Percentiles rank a stretch among this genome's conserved stretches.
These are phyloP conservation scores for Raphicerus campestris DNA, from an alignment of 2,113 vertebrate genomes.

Conservation along the genomic window DNA sequence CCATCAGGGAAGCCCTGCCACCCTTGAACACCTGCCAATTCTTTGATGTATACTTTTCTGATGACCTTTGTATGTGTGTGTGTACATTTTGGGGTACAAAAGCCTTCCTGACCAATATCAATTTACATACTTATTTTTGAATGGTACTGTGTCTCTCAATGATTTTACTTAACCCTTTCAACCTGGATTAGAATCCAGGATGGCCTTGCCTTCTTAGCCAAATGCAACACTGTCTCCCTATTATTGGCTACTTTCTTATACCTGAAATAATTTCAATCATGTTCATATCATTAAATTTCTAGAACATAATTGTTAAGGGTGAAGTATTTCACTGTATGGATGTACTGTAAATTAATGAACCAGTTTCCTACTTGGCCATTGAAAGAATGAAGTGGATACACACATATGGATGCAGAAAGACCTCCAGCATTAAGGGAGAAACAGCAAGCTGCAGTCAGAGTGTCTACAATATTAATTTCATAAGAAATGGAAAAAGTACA, in stretches of 20 bases:
- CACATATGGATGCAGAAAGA: fast-evolving
- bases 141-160: neutral
- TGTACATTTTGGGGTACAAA: neutral
- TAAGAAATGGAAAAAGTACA: neutral
- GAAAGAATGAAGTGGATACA: neutral
- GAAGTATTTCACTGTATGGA: neutral
- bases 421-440: neutral
- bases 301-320: neutral
- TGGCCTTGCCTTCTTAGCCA: neutral
- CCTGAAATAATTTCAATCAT: neutral
- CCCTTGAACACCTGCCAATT: neutral
- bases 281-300: neutral
- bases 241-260: neutral
- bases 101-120: neutral
- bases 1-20: neutral
- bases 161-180: neutral
- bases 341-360: neutral
- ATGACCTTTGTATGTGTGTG: neutral
- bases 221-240: neutral
- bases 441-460: neutral
- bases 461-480: fast-evolving
- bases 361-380: neutral
- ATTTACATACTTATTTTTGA: neutral
- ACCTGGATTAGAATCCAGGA: neutral
- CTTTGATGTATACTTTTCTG: neutral